phyloP scores from a whole-genome alignment of 2,113 vertebrate species.

The Gyps fulvus region DNA sequence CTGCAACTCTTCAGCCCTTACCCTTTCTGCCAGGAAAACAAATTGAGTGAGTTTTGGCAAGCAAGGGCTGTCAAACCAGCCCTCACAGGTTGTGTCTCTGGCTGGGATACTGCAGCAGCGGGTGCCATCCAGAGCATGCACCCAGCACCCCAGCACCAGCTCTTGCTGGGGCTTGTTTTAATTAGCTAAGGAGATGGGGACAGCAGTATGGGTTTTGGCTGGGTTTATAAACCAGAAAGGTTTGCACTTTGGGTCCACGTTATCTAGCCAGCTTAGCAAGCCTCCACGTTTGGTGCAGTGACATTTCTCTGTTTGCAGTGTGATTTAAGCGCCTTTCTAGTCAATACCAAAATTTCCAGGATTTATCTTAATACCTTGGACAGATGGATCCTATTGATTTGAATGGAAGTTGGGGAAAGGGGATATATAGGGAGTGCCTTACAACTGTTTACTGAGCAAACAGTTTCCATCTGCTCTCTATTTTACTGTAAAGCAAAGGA shows the following conservation, averaged over 20 bases:
- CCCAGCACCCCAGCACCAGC: background rate
- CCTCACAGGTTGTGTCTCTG: background rate
- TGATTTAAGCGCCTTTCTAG: background rate
- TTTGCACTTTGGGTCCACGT: background rate
- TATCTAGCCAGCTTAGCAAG: background rate
- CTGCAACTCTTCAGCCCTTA: background rate
- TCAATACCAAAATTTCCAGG: background rate
- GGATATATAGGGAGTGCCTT: background rate
- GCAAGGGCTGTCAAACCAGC: background rate
- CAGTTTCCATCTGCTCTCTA: background rate
- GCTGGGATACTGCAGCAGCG: background rate
- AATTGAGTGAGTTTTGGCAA: background rate
- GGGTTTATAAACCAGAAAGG: background rate
- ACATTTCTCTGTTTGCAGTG: background rate
- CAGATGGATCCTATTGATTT: slow-evolving; percentile 30
- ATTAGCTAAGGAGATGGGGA: background rate
- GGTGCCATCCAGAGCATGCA: background rate
- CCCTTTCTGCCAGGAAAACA: background rate
- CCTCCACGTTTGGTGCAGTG: background rate
- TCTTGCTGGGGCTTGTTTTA: background rate
- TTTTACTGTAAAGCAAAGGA: background rate
- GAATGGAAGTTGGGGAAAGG: background rate
- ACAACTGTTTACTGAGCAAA: slow-evolving; percentile 7
- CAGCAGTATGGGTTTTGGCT: background rate
- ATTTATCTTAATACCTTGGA: background rate